phyloP scores from a whole-genome alignment of 2,113 vertebrate species.

The Caranx ignobilis region DNA sequence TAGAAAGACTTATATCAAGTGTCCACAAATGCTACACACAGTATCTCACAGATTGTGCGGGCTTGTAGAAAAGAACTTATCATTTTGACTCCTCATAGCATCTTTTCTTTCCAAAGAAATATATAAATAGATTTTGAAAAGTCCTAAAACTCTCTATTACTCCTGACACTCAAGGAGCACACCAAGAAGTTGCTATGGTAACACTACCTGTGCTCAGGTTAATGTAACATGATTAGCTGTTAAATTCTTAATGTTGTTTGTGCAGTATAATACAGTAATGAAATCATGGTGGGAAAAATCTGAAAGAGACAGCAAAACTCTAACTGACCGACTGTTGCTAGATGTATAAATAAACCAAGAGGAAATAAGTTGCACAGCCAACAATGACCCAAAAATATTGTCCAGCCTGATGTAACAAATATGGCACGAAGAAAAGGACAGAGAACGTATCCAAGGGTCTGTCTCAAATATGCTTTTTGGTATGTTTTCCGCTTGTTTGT shows the following conservation, averaged over 20 bases:
- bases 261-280: conserved; percentile 10
- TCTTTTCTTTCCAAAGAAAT: neutral
- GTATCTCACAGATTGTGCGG: neutral
- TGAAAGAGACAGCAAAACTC: neutral
- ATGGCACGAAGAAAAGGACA: neutral
- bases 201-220: neutral
- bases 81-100: neutral
- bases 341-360: neutral
- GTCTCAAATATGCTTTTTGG: neutral
- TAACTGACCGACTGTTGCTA: neutral
- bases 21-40: neutral
- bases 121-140: neutral
- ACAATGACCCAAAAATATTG: neutral
- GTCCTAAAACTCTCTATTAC: too few species aligned
- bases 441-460: neutral
- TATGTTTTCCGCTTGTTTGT: neutral
- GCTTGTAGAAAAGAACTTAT: neutral
- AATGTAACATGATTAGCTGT: conserved; percentile 17
- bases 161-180: neutral
- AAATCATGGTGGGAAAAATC: neutral
- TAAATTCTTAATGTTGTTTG: neutral
- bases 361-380: neutral
- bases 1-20: neutral
- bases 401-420: neutral
- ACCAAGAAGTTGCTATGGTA: conserved; percentile 16